Conservation (phyloP, 2,888 invertebrate species). For the Tortrix viridana region DNA sequence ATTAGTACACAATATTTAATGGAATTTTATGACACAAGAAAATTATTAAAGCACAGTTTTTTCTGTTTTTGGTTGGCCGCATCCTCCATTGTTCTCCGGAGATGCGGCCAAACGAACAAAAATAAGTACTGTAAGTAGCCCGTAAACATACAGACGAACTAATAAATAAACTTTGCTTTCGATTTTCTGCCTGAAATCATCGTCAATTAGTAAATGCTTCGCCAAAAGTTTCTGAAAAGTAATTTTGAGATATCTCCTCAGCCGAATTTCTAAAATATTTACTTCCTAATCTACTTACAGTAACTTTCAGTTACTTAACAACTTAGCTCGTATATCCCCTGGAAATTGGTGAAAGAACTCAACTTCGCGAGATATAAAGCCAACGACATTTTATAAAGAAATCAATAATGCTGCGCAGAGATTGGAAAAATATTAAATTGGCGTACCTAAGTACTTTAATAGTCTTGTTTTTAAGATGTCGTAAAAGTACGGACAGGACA, state of each 20-base stretch:
- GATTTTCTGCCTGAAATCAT: too few species aligned
- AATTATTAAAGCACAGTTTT: too few species aligned
- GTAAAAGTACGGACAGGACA: too few species aligned
- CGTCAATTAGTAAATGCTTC: neutral
- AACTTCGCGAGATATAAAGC: conserved; percentile 35
- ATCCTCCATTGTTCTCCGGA: too few species aligned
- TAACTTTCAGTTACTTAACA: conserved; percentile 53
- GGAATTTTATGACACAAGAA: too few species aligned
- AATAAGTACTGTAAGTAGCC: too few species aligned
- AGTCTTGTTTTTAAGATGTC: neutral
- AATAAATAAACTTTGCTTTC: too few species aligned
- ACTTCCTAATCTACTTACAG: conserved; percentile 41
- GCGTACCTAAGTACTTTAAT: neutral
- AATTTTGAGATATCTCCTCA: neutral
- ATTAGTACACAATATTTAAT: too few species aligned
- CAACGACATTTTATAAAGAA: conserved; percentile 38
- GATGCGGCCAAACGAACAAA: too few species aligned
- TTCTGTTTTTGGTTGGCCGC: too few species aligned
- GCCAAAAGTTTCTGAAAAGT: neutral
- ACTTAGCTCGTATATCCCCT: conserved; percentile 46
- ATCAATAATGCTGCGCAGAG: conserved; percentile 38
- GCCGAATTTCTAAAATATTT: conserved; percentile 16
- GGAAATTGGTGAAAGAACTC: conserved; percentile 45
- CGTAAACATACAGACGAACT: too few species aligned
- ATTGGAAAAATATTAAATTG: neutral